Base-by-base conservation (phyloP, 2,888 invertebrate species). In the Drosophila mettleri region DNA sequence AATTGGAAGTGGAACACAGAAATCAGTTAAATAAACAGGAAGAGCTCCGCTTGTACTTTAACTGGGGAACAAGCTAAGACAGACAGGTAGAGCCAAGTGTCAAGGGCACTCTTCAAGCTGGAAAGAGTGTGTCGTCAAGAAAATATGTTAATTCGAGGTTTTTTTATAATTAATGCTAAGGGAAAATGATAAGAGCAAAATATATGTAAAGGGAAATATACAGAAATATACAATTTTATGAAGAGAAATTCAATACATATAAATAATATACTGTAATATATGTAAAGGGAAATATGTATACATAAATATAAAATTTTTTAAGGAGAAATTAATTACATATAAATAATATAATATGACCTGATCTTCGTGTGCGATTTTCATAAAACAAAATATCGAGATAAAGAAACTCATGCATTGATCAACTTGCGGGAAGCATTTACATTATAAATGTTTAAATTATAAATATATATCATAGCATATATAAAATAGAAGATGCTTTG, bases 1-100 rank as follows among this genome's bases (percentile, higher is more conserved):
- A 59, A 62, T 58, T 65, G 68, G 54, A 74, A 74, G 52, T 74
- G 75, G 63, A 65, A 67, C 72, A 85, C 67, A 72, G 82, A 82
- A 82, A 82, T 82, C 82, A 82, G 85, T 79, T 82, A 79, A 49
- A n/a, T 57, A 66, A 82, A 82, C 82, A 82, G 82, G 82, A 82
- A 82, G 54, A 22, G 48, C 72, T 67, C 58, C 14, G 45, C 36
- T 38, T 57, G 63, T 29, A 57, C 51, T 68, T 60, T 46, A 63
- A 59, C 38, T 41, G 22, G 33, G n/a, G 14, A 33, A 33, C 48
- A 14, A 6, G 1, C n/a, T 24, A 12, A 0, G 2, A 2, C 10
- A 27, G 24, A 5, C 46, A 38, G 53, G 34, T 41, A 58, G 41
- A 54, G 55, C 55, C 57, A 65, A 61, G 63, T 75, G 67, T 67